Percentiles rank a stretch among this genome's conserved stretches.
Evolutionary conservation across 2,113 vertebrate species (phyloP).

Genomic region (Andinoacara biseriatus): DNA sequence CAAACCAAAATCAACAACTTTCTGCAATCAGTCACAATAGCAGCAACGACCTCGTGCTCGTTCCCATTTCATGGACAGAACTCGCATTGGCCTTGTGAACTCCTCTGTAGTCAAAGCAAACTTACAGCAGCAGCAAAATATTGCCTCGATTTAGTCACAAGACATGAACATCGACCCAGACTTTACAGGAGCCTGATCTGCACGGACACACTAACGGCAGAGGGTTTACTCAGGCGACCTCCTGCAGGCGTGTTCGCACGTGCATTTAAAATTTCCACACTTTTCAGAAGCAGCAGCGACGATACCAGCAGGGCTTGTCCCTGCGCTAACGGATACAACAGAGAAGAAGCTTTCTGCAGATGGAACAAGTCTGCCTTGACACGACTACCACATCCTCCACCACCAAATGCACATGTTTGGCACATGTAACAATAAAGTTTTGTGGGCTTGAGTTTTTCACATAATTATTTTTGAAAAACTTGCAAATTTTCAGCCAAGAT

Average conservation of each 20-base stretch:
- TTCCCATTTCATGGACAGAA: neutral
- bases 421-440: neutral
- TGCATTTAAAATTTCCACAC: neutral
- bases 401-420: neutral
- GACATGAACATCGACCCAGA: neutral
- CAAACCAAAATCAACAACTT: neutral
- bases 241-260: neutral
- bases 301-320: neutral
- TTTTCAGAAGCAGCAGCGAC: neutral
- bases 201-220: neutral
- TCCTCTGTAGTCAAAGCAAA: slow-evolving; percentile 27
- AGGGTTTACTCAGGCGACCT: fast-evolving
- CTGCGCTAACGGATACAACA: neutral
- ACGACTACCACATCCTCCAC: neutral
- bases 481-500: neutral
- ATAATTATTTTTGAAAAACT: neutral
- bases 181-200: neutral
- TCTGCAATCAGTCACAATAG: neutral
- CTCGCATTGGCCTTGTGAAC: neutral
- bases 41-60: neutral
- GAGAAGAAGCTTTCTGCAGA: neutral
- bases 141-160: slow-evolving; percentile 6
- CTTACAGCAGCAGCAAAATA: neutral
- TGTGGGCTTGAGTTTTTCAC: neutral
- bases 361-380: neutral